Conservation (phyloP, 2,113 vertebrate genomes). For the Synchiropus splendidus region DNA sequence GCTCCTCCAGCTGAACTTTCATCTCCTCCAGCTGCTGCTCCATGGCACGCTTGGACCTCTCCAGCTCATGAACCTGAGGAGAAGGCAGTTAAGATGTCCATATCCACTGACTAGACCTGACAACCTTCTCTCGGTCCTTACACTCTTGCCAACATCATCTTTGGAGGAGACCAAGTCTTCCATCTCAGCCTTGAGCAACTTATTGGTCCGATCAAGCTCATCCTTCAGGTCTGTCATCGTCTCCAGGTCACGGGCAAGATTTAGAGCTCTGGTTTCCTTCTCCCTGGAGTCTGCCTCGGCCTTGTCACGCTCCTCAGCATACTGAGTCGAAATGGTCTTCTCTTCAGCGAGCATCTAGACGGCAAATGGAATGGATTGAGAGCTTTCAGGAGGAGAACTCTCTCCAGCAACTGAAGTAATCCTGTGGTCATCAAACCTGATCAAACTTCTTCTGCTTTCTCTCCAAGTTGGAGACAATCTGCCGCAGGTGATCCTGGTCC, state of each 20-base stretch:
- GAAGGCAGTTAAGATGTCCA: not conserved
- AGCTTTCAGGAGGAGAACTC: no score
- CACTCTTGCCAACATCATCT: conserved; percentile 92
- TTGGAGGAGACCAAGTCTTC: conserved; percentile 93
- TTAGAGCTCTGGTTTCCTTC: conserved; percentile 76
- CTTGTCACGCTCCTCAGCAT: conserved; percentile 75
- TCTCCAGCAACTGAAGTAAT: no score
- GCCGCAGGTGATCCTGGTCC: conserved; percentile 85
- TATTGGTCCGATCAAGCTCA: conserved; percentile 85
- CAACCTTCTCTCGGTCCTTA: conserved; percentile 53
- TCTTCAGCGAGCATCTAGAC: conserved; percentile 81
- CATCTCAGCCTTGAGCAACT: conserved; percentile 85
- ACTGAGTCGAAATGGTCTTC: conserved; percentile 69
- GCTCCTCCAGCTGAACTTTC: conserved; percentile 88
- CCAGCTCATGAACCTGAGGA: conserved; percentile 89
- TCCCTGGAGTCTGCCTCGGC: conserved; percentile 81
- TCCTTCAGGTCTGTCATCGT: conserved; percentile 74
- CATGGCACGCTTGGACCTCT: conserved; percentile 86
- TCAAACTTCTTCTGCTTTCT: conserved; percentile 98
- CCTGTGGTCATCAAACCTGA: conserved; percentile 70
- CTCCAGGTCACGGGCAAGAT: conserved; percentile 78
- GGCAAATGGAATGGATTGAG: no score
- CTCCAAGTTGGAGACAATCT: conserved; percentile 85
- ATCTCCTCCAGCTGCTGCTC: conserved; percentile 97
- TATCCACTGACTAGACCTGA: no score